A percentile compares a stretch with the other conserved stretches of the same genome.
Conservation (phyloP, 2,113 vertebrate genomes). For the Xiphophorus hellerii region DNA sequence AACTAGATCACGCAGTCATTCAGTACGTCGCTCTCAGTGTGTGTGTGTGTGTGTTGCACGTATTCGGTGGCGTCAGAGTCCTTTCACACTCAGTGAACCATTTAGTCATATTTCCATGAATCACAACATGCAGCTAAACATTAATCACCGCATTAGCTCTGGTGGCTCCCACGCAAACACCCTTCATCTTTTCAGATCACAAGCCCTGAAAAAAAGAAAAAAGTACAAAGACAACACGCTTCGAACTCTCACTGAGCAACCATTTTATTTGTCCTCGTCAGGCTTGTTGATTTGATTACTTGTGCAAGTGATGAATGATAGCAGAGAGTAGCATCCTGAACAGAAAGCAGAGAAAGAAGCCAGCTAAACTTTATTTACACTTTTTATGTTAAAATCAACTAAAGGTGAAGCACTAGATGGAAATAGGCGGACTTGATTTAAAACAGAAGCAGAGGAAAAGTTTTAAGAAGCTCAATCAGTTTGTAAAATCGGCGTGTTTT, state of each 20-base stretch:
- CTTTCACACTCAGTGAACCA: slow-evolving; percentile 55
- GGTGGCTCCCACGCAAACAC: slow-evolving; percentile 30
- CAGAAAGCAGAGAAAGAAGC: not conserved
- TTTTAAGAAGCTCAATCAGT: not conserved
- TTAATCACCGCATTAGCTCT: slow-evolving; percentile 40
- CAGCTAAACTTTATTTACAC: not conserved
- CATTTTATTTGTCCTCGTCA: slow-evolving; percentile 27
- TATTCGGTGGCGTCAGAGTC: slow-evolving; percentile 25
- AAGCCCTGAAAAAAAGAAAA: not conserved
- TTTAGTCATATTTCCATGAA: slow-evolving; percentile 60
- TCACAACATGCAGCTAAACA: slow-evolving; percentile 58
- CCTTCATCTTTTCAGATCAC: slow-evolving; percentile 31
- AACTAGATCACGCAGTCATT: slow-evolving; percentile 35
- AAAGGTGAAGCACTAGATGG: no score
- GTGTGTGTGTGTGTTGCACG: slow-evolving; percentile 11
- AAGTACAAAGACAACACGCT: slow-evolving; percentile 2
- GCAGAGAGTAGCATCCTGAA: not conserved
- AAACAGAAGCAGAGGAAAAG: no score
- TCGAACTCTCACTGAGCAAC: slow-evolving; percentile 20
- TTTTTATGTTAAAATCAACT: not conserved
- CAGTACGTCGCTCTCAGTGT: not conserved
- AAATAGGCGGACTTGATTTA: not conserved
- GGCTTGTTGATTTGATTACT: slow-evolving; percentile 38
- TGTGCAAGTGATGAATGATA: slow-evolving; percentile 42
- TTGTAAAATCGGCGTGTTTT: not conserved